Conservation (phyloP, 2,888 invertebrate genomes). For the Crepidodera aurea region DNA sequence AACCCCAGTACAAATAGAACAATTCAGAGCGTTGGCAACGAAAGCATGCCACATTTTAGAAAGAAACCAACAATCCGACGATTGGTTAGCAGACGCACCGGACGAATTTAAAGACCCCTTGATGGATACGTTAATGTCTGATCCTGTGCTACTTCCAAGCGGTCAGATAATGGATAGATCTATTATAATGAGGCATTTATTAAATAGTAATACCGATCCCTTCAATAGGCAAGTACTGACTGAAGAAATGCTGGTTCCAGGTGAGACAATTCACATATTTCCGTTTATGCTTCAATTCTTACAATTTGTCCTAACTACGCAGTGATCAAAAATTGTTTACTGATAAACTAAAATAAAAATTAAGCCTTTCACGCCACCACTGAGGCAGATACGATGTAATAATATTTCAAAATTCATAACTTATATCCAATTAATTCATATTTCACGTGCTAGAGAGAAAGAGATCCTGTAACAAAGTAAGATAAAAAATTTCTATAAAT, state of each 20-base stretch:
- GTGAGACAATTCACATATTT: too few species aligned
- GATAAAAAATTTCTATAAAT: too few species aligned
- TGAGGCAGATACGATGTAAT: too few species aligned
- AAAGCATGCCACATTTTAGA: constrained; percentile 82
- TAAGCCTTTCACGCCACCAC: too few species aligned
- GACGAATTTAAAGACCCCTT: constrained; percentile 96
- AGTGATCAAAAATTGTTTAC: too few species aligned
- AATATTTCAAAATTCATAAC: too few species aligned
- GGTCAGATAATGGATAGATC: constrained; percentile 92
- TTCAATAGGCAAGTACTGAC: constrained; percentile 95
- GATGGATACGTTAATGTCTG: constrained; percentile 97
- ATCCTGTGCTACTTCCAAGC: constrained; percentile 92
- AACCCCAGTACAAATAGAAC: constrained; percentile 83
- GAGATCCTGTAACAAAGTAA: too few species aligned
- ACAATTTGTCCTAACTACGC: neutral
- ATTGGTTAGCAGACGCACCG: constrained; percentile 94
- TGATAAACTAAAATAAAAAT: too few species aligned
- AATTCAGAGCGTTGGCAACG: constrained; percentile 79
- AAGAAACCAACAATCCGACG: constrained; percentile 85
- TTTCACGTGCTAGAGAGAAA: too few species aligned
- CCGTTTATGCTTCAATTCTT: too few species aligned
- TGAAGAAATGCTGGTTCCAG: constrained; percentile 91
- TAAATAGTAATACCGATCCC: constrained; percentile 97
- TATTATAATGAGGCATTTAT: constrained; percentile 90
- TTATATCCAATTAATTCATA: too few species aligned